These are phyloP conservation scores for Apostichopus parvimensis DNA, from an alignment of 35 echinoderm and acorn worm genomes.

Conservation along the genomic window DNA sequence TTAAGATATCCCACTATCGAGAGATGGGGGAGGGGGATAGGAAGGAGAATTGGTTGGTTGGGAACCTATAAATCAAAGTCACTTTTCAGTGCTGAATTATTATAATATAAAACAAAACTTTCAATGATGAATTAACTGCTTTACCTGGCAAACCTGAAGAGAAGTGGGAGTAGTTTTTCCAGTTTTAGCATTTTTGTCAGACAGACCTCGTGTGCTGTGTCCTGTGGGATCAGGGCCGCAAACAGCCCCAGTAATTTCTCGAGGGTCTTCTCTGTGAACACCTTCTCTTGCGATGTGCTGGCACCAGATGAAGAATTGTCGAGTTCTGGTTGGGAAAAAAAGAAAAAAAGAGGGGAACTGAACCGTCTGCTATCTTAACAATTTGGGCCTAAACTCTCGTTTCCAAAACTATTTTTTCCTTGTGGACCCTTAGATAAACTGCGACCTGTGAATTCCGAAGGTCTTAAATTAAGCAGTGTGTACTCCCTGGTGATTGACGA, in stretches of 20 bases:
- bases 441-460: too few species aligned
- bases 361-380: too few species aligned
- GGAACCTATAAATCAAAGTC: not conserved
- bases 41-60: not conserved
- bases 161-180: constrained; percentile 69
- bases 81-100: not conserved
- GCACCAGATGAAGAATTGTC: not conserved
- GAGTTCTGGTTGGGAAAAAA: not conserved
- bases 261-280: constrained; percentile 78
- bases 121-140: not conserved
- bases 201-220: not conserved
- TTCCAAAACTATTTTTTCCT: too few species aligned
- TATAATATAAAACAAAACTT: too few species aligned
- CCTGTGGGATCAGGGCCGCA: constrained; percentile 74
- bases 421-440: too few species aligned
- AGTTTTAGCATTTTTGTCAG: constrained; percentile 55
- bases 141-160: constrained; percentile 71
- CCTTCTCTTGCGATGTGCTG: constrained; percentile 70
- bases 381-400: too few species aligned
- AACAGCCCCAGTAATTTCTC: constrained; percentile 92
- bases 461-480: too few species aligned
- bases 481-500: too few species aligned
- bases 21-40: not conserved
- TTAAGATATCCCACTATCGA: too few species aligned
- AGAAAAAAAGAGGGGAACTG: not conserved